Conservation (phyloP, 2,797 vertebrate species). For the Mergus octosetaceus region DNA sequence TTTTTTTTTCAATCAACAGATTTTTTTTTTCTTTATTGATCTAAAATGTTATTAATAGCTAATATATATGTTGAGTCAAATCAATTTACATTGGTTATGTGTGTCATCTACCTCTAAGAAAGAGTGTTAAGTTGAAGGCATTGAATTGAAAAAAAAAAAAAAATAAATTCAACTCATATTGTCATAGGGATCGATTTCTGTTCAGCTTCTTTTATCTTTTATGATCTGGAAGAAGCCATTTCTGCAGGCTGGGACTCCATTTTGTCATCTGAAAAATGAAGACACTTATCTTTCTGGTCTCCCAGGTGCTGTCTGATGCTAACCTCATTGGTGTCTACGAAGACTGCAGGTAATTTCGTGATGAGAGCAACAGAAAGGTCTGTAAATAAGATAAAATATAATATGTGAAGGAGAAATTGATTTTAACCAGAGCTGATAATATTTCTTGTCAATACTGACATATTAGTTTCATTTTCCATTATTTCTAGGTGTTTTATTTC, state of each 20-base stretch:
- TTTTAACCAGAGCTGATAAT: slow-evolving; percentile 4
- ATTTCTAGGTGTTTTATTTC: slow-evolving; percentile 15
- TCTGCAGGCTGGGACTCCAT: neutral
- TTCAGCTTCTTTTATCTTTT: neutral
- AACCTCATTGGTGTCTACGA: neutral
- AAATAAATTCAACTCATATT: neutral
- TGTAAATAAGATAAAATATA: slow-evolving; percentile 34
- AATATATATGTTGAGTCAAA: neutral
- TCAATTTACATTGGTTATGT: neutral
- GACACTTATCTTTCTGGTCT: neutral
- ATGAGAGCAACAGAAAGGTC: neutral
- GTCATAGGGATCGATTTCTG: neutral
- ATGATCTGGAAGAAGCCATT: neutral
- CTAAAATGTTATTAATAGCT: neutral
- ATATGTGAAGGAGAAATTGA: neutral
- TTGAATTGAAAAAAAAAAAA: neutral
- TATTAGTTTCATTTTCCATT: slow-evolving; percentile 31
- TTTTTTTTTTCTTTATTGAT: neutral
- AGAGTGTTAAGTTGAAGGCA: neutral
- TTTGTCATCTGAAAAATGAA: slow-evolving; percentile 9
- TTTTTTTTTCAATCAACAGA: neutral
- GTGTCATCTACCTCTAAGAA: neutral
- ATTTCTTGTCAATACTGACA: slow-evolving; percentile 39
- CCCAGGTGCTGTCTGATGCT: neutral
- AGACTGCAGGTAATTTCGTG: neutral